Evolutionary conservation across 2,113 vertebrate genomes (phyloP), one percentile per base, ranked within the genome.

Genomic region (Orientallactaga bullata): DNA sequence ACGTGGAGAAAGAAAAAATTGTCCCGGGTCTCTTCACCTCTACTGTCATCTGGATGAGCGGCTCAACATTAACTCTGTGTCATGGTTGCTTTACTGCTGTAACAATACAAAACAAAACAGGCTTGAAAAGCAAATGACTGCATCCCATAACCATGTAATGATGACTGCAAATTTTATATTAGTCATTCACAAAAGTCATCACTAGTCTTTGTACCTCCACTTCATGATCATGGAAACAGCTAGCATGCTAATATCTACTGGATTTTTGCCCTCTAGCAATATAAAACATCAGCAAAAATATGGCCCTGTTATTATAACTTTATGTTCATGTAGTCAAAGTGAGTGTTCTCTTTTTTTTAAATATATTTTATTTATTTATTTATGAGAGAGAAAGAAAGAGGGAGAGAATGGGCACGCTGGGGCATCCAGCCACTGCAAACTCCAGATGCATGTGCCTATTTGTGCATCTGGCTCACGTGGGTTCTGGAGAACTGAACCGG

Each of bases 271-370:
- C 85, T 85, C 58, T 24, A 55, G 61, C 39, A 86, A 72, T 86
- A 82, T 85, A 74, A 93, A 91, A 73, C 72, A 82, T 21, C 9
- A 74, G 79, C 91, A 94, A 92, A 92, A 84, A 47, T 60, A 91
- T 35, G 71, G 28, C 32, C 68, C 58, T 89, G 26, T 60, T 95
- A 92, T 81, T 65, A 77, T 63, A 65, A 87, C 91, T 78, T 84
- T 84, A 60, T 72, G 26, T 66, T 88, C 32, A 58, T 73, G 21
- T 39, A 85, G 0, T 83, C 47, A 68, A 76, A 89, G 69, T 66
- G 17, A 88, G 47, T 92, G 73, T 21, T 37, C n/a, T 88, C 85
- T 83, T 91, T 93, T 88, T 69, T n/a, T n/a, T n/a, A n/a, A n/a
- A n/a, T n/a, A n/a, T n/a, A n/a, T n/a, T n/a, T n/a, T n/a, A n/a